phyloP scores from a whole-genome alignment of 92 coral and sea anemone genomes.

The Actinernus sp. region DNA sequence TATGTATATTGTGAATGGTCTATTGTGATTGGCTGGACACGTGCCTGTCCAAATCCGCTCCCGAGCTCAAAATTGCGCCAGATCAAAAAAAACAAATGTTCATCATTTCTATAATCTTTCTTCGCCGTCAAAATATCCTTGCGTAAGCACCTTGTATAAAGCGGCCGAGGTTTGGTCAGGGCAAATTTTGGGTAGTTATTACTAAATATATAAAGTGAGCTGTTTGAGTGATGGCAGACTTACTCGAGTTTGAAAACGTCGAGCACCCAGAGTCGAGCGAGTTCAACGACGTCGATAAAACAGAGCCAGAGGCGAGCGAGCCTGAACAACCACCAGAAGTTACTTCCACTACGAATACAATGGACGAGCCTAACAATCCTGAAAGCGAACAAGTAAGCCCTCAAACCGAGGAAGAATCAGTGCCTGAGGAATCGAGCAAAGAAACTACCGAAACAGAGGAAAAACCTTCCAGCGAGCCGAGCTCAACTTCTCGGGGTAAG shows the following conservation, averaged over 20 bases:
- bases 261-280: constrained; percentile 38
- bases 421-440: constrained; percentile 33
- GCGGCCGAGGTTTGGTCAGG: constrained; percentile 47
- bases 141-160: constrained; percentile 45
- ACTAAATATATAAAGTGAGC: constrained; percentile 16
- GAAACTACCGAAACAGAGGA: constrained; percentile 31
- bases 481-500: no score
- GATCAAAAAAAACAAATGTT: constrained; percentile 20
- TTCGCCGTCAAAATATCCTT: constrained; percentile 21
- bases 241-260: no score
- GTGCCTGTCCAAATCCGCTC: constrained; percentile 55
- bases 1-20: no score
- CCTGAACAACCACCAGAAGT: constrained; percentile 19
- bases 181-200: constrained; percentile 20
- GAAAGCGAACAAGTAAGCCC: constrained; percentile 18
- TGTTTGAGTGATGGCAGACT: constrained; percentile 47
- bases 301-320: constrained; percentile 8
- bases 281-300: constrained; percentile 2
- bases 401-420: constrained; percentile 10
- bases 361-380: constrained; percentile 22
- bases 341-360: constrained; percentile 26
- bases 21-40: constrained; percentile 57
- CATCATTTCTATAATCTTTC: constrained; percentile 30
- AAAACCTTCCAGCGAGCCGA: constrained; percentile 34
- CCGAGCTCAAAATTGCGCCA: constrained; percentile 51